Evolutionary conservation across 2,888 invertebrate species (phyloP).

Genomic region (Minunthozetes semirufus): DNA sequence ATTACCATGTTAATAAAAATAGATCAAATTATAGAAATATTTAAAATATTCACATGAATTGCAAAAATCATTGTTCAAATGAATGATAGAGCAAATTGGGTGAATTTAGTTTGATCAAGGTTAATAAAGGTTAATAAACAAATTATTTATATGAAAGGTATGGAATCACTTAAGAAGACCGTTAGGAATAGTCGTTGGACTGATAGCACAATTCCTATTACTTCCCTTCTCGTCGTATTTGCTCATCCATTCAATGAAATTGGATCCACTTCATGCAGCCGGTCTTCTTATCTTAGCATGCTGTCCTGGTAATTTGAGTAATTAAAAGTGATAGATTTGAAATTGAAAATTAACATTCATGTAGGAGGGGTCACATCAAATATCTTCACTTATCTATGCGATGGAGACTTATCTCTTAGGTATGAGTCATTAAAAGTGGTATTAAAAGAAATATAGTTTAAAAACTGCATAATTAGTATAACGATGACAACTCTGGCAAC

Average conservation of each 20-base stretch:
- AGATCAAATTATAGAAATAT: no score
- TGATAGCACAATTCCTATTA: constrained; percentile 45
- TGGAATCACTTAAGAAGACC: constrained; percentile 45
- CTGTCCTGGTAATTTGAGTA: constrained; percentile 42
- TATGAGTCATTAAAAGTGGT: constrained; percentile 36
- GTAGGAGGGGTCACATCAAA: constrained; percentile 47
- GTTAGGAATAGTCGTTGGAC: constrained; percentile 45
- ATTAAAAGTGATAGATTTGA: neutral
- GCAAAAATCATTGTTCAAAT: no score
- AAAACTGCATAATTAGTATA: constrained; percentile 41
- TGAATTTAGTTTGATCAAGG: no score
- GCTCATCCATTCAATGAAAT: constrained; percentile 44
- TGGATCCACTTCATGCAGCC: constrained; percentile 45
- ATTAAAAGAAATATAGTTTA: no score
- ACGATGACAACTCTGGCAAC: constrained; percentile 47
- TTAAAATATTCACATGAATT: neutral
- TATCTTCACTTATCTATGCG: constrained; percentile 46
- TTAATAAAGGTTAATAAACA: neutral
- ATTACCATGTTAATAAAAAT: no score
- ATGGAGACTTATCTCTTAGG: constrained; percentile 47
- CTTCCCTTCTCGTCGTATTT: constrained; percentile 45
- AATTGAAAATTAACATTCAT: neutral
- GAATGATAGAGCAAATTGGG: no score
- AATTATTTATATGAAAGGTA: constrained; percentile 39
- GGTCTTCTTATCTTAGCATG: constrained; percentile 45